phyloP scores from a whole-genome alignment of 1,140 invertebrate genomes.

The Anastrepha obliqua region DNA sequence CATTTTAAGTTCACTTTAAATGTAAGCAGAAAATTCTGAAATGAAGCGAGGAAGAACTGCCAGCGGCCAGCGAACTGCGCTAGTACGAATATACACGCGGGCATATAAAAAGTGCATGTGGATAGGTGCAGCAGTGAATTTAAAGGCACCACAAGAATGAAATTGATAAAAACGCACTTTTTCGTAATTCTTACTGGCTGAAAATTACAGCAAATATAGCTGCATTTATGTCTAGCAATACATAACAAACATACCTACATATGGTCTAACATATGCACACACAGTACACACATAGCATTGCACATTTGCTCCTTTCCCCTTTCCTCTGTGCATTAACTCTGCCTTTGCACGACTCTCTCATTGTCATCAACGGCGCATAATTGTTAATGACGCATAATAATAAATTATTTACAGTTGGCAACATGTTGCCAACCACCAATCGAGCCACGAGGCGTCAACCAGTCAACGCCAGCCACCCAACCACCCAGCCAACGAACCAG shows the following conservation, averaged over 20 bases:
- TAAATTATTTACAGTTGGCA: conserved; percentile 53
- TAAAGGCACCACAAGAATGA: not conserved
- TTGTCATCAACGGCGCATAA: conserved; percentile 51
- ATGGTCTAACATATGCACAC: not conserved
- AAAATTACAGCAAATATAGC: conserved; percentile 40
- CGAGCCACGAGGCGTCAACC: not conserved
- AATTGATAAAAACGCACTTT: not conserved
- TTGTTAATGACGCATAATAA: conserved; percentile 53
- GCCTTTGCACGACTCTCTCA: not conserved
- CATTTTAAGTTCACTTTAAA: conserved; percentile 1
- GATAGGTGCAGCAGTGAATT: not conserved
- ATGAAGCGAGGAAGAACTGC: not conserved
- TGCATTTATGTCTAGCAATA: not conserved
- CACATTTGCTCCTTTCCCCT: not conserved
- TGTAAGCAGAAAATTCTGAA: not conserved
- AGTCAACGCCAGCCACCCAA: not conserved
- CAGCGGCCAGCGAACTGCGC: not conserved
- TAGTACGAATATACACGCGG: not conserved
- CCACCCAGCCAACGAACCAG: not conserved
- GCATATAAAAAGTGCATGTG: not conserved
- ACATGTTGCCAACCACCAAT: conserved; percentile 44
- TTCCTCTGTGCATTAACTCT: not conserved
- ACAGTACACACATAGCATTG: not conserved
- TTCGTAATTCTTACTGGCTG: conserved; percentile 39
- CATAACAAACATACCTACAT: not conserved